Evolutionary conservation across 1,140 invertebrate genomes (phyloP).

Genomic region (Caerostris extrusa): DNA sequence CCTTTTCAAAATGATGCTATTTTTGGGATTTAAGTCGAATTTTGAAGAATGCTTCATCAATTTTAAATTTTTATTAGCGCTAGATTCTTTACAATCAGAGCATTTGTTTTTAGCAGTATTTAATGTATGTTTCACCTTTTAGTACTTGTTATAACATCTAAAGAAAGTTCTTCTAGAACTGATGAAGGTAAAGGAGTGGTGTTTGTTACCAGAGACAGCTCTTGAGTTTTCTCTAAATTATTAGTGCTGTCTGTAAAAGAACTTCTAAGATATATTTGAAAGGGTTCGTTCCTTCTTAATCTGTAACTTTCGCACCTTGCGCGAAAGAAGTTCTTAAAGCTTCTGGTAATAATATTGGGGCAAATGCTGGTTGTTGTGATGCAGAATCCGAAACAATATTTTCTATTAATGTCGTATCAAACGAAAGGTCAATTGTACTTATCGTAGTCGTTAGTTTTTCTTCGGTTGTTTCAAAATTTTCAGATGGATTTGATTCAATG

Average conservation of each 20-base stretch:
- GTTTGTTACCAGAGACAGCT: not conserved
- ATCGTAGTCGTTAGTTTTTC: not conserved
- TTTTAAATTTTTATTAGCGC: not conserved
- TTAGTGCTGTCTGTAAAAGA: constrained; percentile 51
- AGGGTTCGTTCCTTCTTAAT: constrained; percentile 46
- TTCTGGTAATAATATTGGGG: constrained; percentile 66
- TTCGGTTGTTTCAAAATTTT: not conserved
- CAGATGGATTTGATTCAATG: not conserved
- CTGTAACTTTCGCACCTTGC: constrained; percentile 1
- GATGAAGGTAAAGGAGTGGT: constrained; percentile 62
- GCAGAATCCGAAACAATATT: not conserved
- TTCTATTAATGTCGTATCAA: not conserved
- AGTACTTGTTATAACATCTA: constrained; percentile 13
- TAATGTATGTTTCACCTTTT: constrained; percentile 9
- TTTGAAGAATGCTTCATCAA: not conserved
- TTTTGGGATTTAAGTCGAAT: not conserved
- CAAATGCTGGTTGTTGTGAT: not conserved
- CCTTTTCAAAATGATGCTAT: not conserved
- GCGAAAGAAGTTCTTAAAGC: constrained; percentile 68
- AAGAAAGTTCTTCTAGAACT: constrained; percentile 27
- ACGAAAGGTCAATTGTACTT: not conserved
- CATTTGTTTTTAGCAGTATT: not conserved
- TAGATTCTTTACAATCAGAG: not conserved
- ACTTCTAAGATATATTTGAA: constrained; percentile 37
- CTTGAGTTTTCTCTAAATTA: constrained; percentile 2